Evolutionary conservation across 2,113 vertebrate genomes (phyloP), one percentile per base, ranked within the genome.

Genomic region (Himantopus leucocephalus): DNA sequence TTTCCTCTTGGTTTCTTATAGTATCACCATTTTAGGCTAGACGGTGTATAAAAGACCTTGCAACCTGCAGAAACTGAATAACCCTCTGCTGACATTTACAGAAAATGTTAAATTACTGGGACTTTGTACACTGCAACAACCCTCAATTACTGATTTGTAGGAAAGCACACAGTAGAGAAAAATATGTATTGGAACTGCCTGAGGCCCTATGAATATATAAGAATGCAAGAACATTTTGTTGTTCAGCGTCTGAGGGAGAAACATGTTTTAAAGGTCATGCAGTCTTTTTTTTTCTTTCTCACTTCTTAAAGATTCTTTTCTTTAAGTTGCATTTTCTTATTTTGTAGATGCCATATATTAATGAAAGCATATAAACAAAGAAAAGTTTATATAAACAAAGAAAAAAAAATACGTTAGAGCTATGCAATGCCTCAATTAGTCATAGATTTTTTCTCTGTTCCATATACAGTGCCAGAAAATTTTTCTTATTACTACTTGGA

Each of bases 21-120:
- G 6, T 12, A 68, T 52, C 37, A 19, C 10, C 11, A 6, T 62
- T 90, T 94, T 88, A 56, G 53, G 37, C 41, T 87, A 52, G 76
- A 32, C 53, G 52, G 8, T 84, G 41, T 47, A 37, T 39, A 35
- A 88, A 91, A 93, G 68, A 75, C 74, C 66, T 75, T 62, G 60
- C 12, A 47, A 87, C 59, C 83, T 64, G 34, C 60, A 95, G 85
- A 88, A 95, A 82, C 39, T n/a, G 79, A 95, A 85, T 74, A 95
- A 95, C 62, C 39, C 80, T 92, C 79, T 66, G 12, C 58, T 97
- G 97, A 94, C 92, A 97, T 97, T 97, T 97, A 95, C 85, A 93
- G 94, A 96, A 97, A 97, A 97, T 89, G 66, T 95, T 95, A 94
- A 93, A 97, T 96, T 91, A 76, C 90, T 71, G 12, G 35, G 76